Base-by-base conservation (phyloP, 2,797 vertebrate genomes). In the Loriculus beryllinus region DNA sequence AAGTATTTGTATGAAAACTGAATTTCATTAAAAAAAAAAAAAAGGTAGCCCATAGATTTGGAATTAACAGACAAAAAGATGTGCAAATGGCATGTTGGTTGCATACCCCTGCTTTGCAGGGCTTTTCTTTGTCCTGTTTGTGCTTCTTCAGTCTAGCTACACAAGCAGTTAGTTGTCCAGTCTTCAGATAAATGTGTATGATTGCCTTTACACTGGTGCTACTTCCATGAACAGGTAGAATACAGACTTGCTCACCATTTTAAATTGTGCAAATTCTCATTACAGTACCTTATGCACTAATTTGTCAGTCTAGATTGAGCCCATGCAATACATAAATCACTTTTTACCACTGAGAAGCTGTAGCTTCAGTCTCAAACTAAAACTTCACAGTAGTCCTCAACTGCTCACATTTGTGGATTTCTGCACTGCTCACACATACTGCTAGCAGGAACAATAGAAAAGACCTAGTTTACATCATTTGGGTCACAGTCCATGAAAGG, bases 141-240 rank as follows among this genome's bases (percentile, higher is more conserved):
- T 33, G 21, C 54, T 75, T n/a, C 22, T 14, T n/a, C 77, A 33
- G 37, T 12, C 7, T 57, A 81, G 63, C 48, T 22, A 4, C 80
- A 74, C 14, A 60, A 54, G 40, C 62, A 28, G 4, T 23, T 2
- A 1, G 22, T 21, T 67, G 51, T 74, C 31, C 29, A 22, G 56
- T 13, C 72, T 65, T 29, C 48, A 14, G n/a, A 15, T 40, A 12
- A 23, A 21, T 0, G 0, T 7, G 12, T 21, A 62, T 2, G 26
- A 47, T 19, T 26, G 48, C 63, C 48, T 31, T 45, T 13, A 51
- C 42, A 7, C 29, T 5, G 20, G 10, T 71, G 56, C 59, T 22
- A 31, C 28, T 49, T 22, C 16, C 33, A 54, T 1, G 8, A 48
- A 28, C 1, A 1, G 35, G 14, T 18, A 56, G 14, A 68, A 51